phyloP scores from a whole-genome alignment of 2,797 vertebrate genomes.

The Pristis pectinata region DNA sequence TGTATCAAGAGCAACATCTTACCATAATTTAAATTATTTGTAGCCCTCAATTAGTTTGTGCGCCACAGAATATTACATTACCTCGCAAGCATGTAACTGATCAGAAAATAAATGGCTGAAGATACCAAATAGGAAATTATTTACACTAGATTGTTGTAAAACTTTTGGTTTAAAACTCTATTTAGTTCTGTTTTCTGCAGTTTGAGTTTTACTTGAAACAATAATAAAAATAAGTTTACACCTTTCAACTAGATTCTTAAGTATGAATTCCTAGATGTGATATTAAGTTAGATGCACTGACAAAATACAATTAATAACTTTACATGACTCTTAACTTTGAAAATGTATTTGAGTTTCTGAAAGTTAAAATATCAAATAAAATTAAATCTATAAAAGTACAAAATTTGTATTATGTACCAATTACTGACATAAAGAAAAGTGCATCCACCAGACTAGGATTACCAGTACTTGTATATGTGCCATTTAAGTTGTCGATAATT shows the following conservation, averaged over 20 bases:
- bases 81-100: not conserved
- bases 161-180: not conserved
- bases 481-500: not conserved
- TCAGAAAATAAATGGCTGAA: not conserved
- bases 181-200: not conserved
- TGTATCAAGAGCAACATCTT: not conserved
- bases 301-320: not conserved
- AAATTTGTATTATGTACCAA: not conserved
- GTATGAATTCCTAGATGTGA: not conserved
- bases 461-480: not conserved
- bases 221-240: not conserved
- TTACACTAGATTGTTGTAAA: not conserved
- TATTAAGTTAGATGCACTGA: too few relatives aligned
- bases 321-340: not conserved
- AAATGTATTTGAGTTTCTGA: not conserved
- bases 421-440: not conserved
- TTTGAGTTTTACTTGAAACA: not conserved
- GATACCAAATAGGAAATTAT: not conserved
- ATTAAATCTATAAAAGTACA: not conserved
- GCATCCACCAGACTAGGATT: not conserved
- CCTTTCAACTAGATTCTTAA: not conserved
- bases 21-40: constrained; percentile 24
- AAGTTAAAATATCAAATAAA: not conserved
- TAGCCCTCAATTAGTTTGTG: not conserved
- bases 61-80: not conserved